A percentile compares a stretch with the other conserved stretches of the same genome.
phyloP scores from a whole-genome alignment of 2,888 invertebrate species.

The Poecilus cupreus region DNA sequence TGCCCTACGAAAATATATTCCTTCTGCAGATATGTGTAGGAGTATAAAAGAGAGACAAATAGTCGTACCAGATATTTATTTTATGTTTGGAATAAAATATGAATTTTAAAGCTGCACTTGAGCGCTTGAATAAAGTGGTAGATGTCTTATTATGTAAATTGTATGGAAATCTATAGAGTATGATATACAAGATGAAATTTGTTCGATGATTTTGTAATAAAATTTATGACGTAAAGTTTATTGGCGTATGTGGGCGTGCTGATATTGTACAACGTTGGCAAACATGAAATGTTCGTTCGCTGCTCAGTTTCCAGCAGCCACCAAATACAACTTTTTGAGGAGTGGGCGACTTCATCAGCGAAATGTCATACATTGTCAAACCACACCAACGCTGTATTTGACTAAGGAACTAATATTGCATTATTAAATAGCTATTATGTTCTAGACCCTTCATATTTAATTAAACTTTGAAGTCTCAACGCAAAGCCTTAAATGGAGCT shows the following conservation, averaged over 20 bases:
- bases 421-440: slow-evolving; percentile 51
- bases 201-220: slow-evolving; percentile 43
- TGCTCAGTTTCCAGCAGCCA: background rate
- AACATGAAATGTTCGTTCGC: background rate
- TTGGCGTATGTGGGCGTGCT: slow-evolving; percentile 8
- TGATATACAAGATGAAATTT: slow-evolving; percentile 36
- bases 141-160: slow-evolving; percentile 41
- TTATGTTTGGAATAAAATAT: slow-evolving; percentile 25
- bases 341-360: slow-evolving; percentile 7
- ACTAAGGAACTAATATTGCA: slow-evolving; percentile 51
- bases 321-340: background rate
- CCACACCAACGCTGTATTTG: slow-evolving; percentile 5
- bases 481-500: background rate
- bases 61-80: slow-evolving; percentile 16
- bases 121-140: background rate
- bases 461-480: slow-evolving; percentile 4
- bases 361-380: slow-evolving; percentile 19
- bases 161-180: slow-evolving; percentile 31
- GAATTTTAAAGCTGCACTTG: slow-evolving; percentile 15
- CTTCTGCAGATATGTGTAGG: background rate
- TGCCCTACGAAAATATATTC: slow-evolving; percentile 15
- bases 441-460: slow-evolving; percentile 25
- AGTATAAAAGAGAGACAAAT: slow-evolving; percentile 31
- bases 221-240: slow-evolving; percentile 34
- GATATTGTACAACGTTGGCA: slow-evolving; percentile 23